A percentile compares a stretch with the other conserved stretches of the same genome.
phyloP scores from a whole-genome alignment of 2,888 invertebrate species.

The Aphodius granarius region DNA sequence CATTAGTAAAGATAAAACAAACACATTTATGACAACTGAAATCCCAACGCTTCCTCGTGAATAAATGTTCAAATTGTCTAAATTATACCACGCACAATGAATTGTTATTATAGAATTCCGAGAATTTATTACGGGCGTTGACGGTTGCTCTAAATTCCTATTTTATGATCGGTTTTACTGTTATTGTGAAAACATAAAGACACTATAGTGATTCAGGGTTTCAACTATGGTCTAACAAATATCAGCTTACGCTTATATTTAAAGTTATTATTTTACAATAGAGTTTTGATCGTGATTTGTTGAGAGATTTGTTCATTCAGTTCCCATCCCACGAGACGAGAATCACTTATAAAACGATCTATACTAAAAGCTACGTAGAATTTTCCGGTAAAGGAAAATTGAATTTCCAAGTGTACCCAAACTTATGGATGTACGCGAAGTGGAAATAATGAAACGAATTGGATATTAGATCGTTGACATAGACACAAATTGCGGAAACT shows the following conservation, averaged over 20 bases:
- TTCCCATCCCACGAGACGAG: background rate
- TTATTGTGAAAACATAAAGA: background rate
- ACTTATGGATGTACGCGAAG: background rate
- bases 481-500: background rate
- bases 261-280: too few species aligned
- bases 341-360: background rate
- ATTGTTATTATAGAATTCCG: background rate
- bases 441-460: background rate
- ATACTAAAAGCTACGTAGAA: too few species aligned
- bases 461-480: background rate
- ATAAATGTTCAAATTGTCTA: background rate
- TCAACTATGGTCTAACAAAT: too few species aligned
- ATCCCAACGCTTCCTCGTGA: background rate
- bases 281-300: too few species aligned
- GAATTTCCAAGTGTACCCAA: background rate
- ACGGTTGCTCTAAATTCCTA: background rate
- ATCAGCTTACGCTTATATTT: too few species aligned
- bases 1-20: background rate
- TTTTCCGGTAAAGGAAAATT: background rate
- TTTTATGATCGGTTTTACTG: background rate
- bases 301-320: too few species aligned
- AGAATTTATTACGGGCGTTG: background rate
- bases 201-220: too few species aligned
- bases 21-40: background rate
- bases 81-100: background rate